A percentile compares a stretch with the other conserved stretches of the same genome.
These are phyloP conservation scores for Tromatobia lineatoria DNA, from an alignment of 2,888 invertebrate genomes.

Conservation along the genomic window DNA sequence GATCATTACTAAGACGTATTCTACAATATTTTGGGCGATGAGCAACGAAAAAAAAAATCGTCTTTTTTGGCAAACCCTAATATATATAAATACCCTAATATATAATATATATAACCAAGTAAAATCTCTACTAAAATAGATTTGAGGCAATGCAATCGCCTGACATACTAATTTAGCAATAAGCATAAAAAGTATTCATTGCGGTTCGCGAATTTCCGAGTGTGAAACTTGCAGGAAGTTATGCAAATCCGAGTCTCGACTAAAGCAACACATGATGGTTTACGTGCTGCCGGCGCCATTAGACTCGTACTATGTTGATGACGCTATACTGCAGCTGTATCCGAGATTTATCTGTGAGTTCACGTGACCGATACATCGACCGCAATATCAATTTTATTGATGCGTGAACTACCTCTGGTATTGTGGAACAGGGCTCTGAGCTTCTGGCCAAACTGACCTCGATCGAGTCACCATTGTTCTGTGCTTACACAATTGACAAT, in stretches of 20 bases:
- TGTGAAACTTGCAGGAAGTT: conserved; percentile 20
- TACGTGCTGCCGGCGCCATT: not conserved
- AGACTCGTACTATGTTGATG: not conserved
- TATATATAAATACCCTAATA: not conserved
- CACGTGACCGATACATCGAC: conserved; percentile 30
- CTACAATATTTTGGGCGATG: no score
- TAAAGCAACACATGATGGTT: conserved; percentile 29
- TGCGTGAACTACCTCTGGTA: not conserved
- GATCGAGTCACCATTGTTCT: not conserved
- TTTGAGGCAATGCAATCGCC: not conserved
- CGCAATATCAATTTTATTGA: conserved; percentile 24
- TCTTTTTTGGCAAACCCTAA: no score
- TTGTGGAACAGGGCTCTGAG: not conserved
- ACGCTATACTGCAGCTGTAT: not conserved
- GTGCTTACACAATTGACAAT: conserved; percentile 1
- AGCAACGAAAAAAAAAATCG: no score
- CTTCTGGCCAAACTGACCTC: not conserved
- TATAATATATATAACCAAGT: conserved; percentile 1
- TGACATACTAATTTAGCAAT: not conserved
- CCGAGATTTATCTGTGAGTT: conserved; percentile 20
- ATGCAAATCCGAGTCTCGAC: conserved; percentile 13
- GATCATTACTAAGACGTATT: no score
- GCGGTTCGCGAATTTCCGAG: conserved; percentile 8
- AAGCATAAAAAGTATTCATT: not conserved
- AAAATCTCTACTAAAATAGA: not conserved